Conservation (phyloP, 2,113 vertebrate species). For the Peromyscus maniculatus region DNA sequence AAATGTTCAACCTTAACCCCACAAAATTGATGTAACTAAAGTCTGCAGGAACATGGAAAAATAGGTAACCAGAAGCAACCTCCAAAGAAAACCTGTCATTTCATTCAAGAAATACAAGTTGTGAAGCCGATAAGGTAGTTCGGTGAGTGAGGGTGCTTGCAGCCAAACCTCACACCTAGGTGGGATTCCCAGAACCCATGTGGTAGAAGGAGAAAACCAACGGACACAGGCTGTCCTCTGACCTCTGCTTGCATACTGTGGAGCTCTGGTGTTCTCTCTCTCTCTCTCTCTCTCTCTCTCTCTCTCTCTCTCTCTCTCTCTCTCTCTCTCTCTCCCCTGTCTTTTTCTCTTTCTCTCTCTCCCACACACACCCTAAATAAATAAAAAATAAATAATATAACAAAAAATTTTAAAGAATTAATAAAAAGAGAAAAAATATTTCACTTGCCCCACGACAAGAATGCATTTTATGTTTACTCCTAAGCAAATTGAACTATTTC, state of each 20-base stretch:
- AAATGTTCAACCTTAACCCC: background rate
- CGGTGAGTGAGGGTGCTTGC: background rate
- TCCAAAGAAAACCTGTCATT: background rate
- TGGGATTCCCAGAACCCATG: background rate
- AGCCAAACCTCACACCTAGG: background rate
- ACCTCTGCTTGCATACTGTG: background rate
- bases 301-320: background rate
- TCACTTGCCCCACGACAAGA: background rate
- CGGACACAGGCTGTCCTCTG: background rate
- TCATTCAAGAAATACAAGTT: conserved; percentile 6
- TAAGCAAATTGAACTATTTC: background rate
- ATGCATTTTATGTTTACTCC: background rate
- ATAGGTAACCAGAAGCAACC: background rate
- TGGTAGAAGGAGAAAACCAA: background rate
- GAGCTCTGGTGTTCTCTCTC: background rate
- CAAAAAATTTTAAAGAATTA: background rate
- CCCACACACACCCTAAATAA: background rate
- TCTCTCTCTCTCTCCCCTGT: background rate
- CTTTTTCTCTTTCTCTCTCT: no score
- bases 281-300: no score
- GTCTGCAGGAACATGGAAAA: background rate
- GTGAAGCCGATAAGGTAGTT: background rate
- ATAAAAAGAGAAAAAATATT: background rate
- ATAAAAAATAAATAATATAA: background rate
- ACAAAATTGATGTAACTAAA: background rate